Evolutionary conservation across 2,113 vertebrate genomes (phyloP), one percentile per base, ranked within the genome.

Genomic region (Aptenodytes patagonicus): DNA sequence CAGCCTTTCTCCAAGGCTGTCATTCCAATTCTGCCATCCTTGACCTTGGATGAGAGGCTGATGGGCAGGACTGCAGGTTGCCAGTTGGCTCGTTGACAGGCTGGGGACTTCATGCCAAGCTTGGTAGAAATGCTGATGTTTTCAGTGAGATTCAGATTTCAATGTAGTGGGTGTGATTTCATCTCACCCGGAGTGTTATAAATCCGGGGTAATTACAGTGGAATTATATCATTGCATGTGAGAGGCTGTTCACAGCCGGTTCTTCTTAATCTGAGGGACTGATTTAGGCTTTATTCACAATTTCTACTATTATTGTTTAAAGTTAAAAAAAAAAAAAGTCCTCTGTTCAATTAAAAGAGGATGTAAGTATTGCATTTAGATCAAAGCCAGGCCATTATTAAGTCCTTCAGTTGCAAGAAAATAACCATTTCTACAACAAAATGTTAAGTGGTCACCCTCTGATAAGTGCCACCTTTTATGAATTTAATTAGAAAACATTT

Each of bases 401-500:
- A 83, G 60, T 58, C 68, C 80, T 83, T 91, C 77, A 40, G 10
- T 26, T 36, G 51, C 36, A 55, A 65, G 78, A 71, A 87, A 92
- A 68, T 62, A 77, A 79, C 58, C 38, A 70, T 95, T 94, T 89
- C 76, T 76, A 21, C 89, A 77, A 17, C 55, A 69, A 47, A 65
- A 66, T 13, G 16, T 64, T 29, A 54, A 95, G 86, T 32, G 68
- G 71, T 90, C 17, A 31, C 79, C 66, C 32, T 87, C 36, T 29
- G 85, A 88, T 87, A 55, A 64, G 22, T 64, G 58, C 32, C 8
- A 52, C 51, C 60, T 90, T 82, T 84, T 89, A 87, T 29, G 31
- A 83, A 51, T 87, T 91, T 93, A 89, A 95, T 95, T 93, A 91
- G 91, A 76, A 96, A 95, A 82, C 51, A 10, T 20, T 18, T 61